These are phyloP conservation scores for Cremastinae sp. DNA, from an alignment of 2,888 invertebrate species.

Conservation along the genomic window DNA sequence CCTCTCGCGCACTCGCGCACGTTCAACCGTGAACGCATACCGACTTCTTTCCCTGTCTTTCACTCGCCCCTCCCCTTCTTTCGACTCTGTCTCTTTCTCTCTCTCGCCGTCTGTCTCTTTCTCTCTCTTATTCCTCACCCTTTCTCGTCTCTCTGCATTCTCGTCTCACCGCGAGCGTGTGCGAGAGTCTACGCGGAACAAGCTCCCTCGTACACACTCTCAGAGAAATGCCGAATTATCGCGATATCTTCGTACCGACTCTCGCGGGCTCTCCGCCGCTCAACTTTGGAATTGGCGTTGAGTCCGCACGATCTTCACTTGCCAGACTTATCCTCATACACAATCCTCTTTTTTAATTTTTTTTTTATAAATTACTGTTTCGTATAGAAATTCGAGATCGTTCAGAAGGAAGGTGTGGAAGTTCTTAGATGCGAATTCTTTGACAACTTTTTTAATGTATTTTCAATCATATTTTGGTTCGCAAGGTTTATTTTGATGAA, in stretches of 20 bases:
- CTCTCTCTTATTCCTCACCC: background rate
- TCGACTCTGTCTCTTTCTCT: constrained; percentile 4
- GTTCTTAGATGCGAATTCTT: too few relatives aligned
- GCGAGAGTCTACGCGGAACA: constrained; percentile 21
- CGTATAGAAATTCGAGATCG: too few relatives aligned
- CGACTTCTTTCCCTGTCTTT: constrained; percentile 2
- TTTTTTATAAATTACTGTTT: too few relatives aligned
- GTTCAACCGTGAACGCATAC: constrained; percentile 4
- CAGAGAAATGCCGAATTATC: constrained; percentile 58
- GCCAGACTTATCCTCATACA: too few relatives aligned
- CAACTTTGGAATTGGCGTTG: too few relatives aligned
- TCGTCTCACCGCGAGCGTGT: constrained; percentile 21
- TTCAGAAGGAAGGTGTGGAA: too few relatives aligned
- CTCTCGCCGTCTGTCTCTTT: constrained; percentile 2
- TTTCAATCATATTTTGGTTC: too few relatives aligned
- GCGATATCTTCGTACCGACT: constrained; percentile 16
- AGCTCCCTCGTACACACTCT: constrained; percentile 46
- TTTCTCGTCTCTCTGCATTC: constrained; percentile 28
- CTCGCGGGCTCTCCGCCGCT: background rate
- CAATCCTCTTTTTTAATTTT: background rate
- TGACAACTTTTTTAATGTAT: too few relatives aligned
- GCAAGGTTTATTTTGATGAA: too few relatives aligned
- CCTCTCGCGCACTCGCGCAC: constrained; percentile 13
- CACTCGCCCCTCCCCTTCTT: background rate
- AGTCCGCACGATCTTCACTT: too few relatives aligned